Base-by-base conservation (phyloP, 2,888 invertebrate genomes). In the Dynastes hyllus region DNA sequence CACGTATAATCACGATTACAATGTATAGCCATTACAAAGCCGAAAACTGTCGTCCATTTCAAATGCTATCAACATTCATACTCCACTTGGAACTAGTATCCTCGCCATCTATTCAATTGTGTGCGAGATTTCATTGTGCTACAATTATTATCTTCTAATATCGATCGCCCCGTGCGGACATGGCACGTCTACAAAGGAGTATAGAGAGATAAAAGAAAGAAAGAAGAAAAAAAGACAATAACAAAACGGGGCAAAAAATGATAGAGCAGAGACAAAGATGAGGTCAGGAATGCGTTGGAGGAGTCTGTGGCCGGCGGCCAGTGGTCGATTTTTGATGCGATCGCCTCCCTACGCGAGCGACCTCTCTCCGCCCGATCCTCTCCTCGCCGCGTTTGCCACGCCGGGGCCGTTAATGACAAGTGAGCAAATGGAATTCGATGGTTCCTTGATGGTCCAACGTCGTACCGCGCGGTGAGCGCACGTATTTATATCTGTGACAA, bases 401-500 rank as follows among this genome's bases (percentile, higher is more conserved):
- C 80, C 16, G 55, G 22, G 27, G 22, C 55, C 82, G 53, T 84
- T 86, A 86, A 84, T 86, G 86, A 86, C 87, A 85, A 84, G 82
- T 85, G 86, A 84, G 82, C 85, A 84, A 83, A 86, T 86, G 86
- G 86, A 87, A 88, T 88, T 85, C 85, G 87, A 86, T 87, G 87
- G 86, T 86, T 82, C 81, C 86, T 85, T 84, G 84, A 84, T 84
- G 83, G 84, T 84, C 70, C 65, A 70, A 32, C 58, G 78, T 45
- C 78, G 58, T 53, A 61, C 71, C 32, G 55, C 45, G 55, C 55
- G 76, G 58, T 40, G 78, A 65, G 55, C 73, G 40, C 61, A 75
- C 73, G 61, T 75, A 75, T 75, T 75, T 75, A 87, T 87, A 86
- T 87, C 86, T 87, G 87, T 87, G 87, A 88, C 91, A 92, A 88